These are phyloP conservation scores for Paratilapia polleni DNA, from an alignment of 2,113 vertebrate genomes.

Conservation along the genomic window DNA sequence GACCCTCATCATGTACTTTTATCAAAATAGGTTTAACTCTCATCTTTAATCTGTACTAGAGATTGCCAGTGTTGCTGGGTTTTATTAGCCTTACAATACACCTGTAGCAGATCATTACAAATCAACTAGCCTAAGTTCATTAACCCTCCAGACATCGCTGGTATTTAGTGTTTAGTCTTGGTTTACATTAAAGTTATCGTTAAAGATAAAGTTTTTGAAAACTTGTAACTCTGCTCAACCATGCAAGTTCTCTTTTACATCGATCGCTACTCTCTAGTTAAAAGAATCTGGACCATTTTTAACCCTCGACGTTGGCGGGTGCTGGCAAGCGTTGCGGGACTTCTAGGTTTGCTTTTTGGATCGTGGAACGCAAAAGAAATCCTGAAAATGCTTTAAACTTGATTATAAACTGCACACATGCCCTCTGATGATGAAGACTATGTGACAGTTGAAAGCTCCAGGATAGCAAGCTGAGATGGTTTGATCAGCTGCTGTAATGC, in stretches of 20 bases:
- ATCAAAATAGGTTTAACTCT: neutral
- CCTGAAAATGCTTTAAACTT: neutral
- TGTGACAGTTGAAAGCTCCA: neutral
- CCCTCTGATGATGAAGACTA: neutral
- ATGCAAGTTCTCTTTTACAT: too few species aligned
- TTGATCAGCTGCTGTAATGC: neutral
- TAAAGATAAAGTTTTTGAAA: too few species aligned
- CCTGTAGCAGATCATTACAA: too few species aligned
- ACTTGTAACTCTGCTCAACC: too few species aligned
- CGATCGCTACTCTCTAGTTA: too few species aligned
- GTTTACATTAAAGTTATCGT: too few species aligned
- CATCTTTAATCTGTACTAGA: neutral
- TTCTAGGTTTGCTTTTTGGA: neutral
- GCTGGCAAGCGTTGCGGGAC: too few species aligned
- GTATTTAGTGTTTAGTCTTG: too few species aligned
- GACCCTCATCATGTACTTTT: neutral
- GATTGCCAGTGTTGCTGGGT: too few species aligned
- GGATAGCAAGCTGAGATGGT: neutral
- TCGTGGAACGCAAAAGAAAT: neutral
- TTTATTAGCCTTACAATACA: too few species aligned
- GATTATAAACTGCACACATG: fast-evolving
- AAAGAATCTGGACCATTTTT: too few species aligned
- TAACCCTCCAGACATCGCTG: neutral
- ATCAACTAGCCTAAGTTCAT: neutral
- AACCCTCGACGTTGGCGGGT: too few species aligned